These are phyloP conservation scores for Protobothrops flavoviridis DNA, from an alignment of 2,113 vertebrate species.

Conservation along the genomic window DNA sequence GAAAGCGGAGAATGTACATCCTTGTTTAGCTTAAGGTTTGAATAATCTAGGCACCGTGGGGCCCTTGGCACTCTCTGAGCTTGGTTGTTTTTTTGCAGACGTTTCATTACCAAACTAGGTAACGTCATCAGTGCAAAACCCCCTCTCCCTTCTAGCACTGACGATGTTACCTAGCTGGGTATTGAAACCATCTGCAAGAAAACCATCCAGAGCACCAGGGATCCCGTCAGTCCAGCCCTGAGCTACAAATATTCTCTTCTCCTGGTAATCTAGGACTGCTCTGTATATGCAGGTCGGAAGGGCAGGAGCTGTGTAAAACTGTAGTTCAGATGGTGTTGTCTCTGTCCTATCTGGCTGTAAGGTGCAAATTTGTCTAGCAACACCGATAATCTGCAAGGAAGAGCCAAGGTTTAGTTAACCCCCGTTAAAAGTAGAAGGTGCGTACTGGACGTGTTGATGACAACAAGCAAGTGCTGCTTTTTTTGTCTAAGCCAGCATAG, in stretches of 20 bases:
- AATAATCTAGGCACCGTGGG: too few relatives aligned
- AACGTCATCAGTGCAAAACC: background rate
- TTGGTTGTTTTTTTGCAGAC: background rate
- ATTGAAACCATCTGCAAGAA: background rate
- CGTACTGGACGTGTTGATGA: background rate
- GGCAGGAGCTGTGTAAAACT: background rate
- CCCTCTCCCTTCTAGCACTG: background rate
- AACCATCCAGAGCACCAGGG: background rate
- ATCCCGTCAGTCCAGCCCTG: background rate
- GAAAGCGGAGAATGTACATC: background rate
- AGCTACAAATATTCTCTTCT: background rate
- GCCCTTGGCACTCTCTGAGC: background rate
- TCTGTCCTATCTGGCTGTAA: background rate
- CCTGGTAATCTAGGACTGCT: background rate
- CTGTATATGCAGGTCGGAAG: background rate
- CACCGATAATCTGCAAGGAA: background rate
- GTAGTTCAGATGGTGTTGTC: background rate
- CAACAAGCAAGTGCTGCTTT: background rate
- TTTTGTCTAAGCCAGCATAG: background rate
- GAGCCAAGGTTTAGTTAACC: background rate
- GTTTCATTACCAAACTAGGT: background rate
- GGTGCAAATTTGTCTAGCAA: background rate
- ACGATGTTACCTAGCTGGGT: background rate
- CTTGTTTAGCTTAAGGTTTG: background rate
- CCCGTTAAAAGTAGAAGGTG: background rate